Evolutionary conservation across 2,888 invertebrate species (phyloP).

Genomic region (Noctua fimbriata): DNA sequence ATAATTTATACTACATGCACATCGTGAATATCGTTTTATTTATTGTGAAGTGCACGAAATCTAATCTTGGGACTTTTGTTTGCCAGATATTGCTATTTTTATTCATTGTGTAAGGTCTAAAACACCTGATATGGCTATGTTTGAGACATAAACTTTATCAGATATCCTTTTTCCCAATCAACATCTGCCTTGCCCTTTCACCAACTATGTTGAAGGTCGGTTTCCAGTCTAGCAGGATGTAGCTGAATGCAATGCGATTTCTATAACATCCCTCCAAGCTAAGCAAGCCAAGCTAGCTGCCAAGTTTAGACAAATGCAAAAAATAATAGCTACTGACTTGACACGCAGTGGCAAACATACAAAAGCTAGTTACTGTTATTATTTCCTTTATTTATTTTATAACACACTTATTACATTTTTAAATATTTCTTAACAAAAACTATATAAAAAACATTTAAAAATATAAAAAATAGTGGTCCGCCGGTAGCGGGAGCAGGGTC

Average conservation of each 20-base stretch:
- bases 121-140: neutral
- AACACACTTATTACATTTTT: no score
- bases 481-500: no score
- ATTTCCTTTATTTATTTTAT: no score
- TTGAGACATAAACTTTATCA: neutral
- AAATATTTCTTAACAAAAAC: no score
- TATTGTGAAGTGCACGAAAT: neutral
- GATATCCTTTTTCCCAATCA: neutral
- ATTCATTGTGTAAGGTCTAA: neutral
- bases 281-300: no score
- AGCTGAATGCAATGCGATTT: neutral
- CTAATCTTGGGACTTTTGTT: neutral
- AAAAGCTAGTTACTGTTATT: neutral
- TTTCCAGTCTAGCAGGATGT: neutral
- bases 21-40: neutral
- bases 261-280: neutral
- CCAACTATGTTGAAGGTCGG: neutral
- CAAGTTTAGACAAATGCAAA: neutral
- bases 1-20: neutral
- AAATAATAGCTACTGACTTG: neutral
- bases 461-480: no score
- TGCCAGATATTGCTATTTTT: neutral
- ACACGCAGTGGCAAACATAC: neutral
- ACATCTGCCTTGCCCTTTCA: neutral
- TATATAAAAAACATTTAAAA: no score